A percentile compares a stretch with the other conserved stretches of the same genome.
Conservation (phyloP, 2,113 vertebrate species). For the Panthera leo region DNA sequence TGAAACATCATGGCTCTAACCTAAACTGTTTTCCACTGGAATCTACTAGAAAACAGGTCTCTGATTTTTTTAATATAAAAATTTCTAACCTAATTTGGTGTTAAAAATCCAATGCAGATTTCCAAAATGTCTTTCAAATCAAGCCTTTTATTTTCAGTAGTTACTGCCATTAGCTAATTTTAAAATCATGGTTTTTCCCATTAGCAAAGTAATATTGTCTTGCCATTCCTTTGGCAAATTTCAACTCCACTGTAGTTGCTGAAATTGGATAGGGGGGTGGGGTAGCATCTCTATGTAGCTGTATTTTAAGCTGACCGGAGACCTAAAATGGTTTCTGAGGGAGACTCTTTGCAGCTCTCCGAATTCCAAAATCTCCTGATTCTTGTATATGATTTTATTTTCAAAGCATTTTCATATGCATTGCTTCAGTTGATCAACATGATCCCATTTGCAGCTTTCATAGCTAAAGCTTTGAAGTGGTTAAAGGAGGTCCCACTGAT, state of each 20-base stretch:
- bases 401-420: not conserved
- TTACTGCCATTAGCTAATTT: not conserved
- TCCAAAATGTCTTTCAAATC: slow-evolving; percentile 19
- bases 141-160: not conserved
- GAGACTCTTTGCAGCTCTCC: not conserved
- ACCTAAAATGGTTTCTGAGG: not conserved
- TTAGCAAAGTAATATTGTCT: not conserved
- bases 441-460: not conserved
- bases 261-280: not conserved
- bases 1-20: not conserved
- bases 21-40: not conserved
- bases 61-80: not conserved
- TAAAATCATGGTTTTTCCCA: not conserved
- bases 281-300: not conserved
- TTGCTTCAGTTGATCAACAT: not conserved
- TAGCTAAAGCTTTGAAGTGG: not conserved
- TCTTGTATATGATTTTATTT: not conserved
- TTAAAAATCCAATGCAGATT: not conserved
- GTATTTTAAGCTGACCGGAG: not conserved
- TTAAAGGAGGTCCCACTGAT: not conserved
- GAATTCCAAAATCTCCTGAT: not conserved
- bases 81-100: not conserved
- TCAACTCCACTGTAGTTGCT: not conserved
- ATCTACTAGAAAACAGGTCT: not conserved
- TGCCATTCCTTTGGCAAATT: not conserved